Evolutionary conservation across 2,888 invertebrate genomes (phyloP).

Genomic region (Cristatella mucedo): DNA sequence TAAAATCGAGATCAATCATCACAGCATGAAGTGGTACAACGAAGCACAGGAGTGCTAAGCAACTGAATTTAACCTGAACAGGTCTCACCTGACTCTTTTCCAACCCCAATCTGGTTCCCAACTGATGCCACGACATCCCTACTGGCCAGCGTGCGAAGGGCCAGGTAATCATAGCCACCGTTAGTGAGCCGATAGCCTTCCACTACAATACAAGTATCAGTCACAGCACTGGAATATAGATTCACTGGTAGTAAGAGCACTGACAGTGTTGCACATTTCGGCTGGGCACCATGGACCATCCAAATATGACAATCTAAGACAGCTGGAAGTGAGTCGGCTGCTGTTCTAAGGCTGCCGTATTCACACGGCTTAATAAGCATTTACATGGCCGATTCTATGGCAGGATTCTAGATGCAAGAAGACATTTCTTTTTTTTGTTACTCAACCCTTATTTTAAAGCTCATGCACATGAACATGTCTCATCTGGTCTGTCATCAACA

Average conservation of each 20-base stretch:
- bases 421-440: too few species aligned
- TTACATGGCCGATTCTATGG: too few species aligned
- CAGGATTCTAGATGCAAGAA: too few species aligned
- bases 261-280: not conserved
- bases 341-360: too few species aligned
- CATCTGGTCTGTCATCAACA: too few species aligned
- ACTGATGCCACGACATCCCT: constrained; percentile 59
- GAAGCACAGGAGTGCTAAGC: not conserved
- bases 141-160: constrained; percentile 68
- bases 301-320: too few species aligned
- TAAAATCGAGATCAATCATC: constrained; percentile 13
- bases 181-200: constrained; percentile 92
- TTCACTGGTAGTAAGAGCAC: not conserved
- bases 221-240: not conserved
- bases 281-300: not conserved
- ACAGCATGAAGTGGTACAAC: not conserved
- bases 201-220: too few species aligned
- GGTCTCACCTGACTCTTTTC: constrained; percentile 66
- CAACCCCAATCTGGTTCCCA: constrained; percentile 95
- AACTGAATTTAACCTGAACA: constrained; percentile 1
- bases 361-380: too few species aligned
- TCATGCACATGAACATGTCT: too few species aligned
- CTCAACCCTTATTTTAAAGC: too few species aligned
- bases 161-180: constrained; percentile 87
- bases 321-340: too few species aligned